A percentile compares a stretch with the other conserved stretches of the same genome.
These are phyloP conservation scores for Actias luna DNA, from an alignment of 2,888 invertebrate genomes.

Conservation along the genomic window DNA sequence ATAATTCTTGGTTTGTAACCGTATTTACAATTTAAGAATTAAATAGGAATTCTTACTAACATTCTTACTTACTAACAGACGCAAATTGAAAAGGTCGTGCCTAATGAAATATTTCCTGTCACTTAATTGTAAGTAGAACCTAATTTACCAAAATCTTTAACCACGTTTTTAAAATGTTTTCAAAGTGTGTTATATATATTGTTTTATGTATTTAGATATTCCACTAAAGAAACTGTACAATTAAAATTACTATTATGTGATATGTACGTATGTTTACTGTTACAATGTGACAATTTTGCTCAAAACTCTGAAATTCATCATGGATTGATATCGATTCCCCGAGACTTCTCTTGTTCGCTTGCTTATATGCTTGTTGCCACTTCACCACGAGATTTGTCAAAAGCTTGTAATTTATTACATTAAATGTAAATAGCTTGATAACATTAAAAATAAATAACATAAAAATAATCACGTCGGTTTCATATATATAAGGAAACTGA, in stretches of 20 bases:
- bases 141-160: background rate
- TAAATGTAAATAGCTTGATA: background rate
- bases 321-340: too few species aligned
- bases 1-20: constrained; percentile 25
- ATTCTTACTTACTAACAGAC: too few species aligned
- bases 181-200: background rate
- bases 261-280: too few species aligned
- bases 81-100: background rate
- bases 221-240: background rate
- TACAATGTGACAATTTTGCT: too few species aligned
- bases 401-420: background rate
- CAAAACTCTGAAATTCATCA: too few species aligned
- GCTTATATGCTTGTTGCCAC: too few species aligned
- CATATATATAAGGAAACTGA: too few species aligned
- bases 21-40: constrained; percentile 2
- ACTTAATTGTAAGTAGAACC: background rate
- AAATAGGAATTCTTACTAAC: background rate
- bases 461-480: too few species aligned
- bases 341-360: too few species aligned
- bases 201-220: background rate
- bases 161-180: too few species aligned
- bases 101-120: background rate
- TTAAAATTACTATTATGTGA: too few species aligned
- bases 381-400: too few species aligned
- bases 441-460: background rate